phyloP scores from a whole-genome alignment of 1,140 invertebrate genomes.

The Lepidurus apus region DNA sequence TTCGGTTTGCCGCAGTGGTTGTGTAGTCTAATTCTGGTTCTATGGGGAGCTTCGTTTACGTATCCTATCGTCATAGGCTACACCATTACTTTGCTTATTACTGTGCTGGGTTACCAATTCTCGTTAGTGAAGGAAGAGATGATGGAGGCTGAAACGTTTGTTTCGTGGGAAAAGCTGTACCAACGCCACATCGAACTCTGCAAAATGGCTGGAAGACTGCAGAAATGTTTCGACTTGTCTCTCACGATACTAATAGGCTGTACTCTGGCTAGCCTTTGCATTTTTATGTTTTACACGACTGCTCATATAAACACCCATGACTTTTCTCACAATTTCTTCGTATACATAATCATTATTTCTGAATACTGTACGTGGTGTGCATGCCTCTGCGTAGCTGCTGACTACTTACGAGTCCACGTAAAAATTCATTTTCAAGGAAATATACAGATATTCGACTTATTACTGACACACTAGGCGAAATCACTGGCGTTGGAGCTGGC shows the following conservation, averaged over 20 bases:
- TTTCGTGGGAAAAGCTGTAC: background rate
- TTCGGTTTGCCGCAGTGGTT: background rate
- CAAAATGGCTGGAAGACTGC: background rate
- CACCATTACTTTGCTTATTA: background rate
- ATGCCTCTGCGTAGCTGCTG: background rate
- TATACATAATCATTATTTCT: background rate
- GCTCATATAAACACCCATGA: background rate
- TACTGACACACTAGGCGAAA: background rate
- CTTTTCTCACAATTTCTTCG: background rate
- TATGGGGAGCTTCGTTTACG: background rate
- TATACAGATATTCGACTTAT: too few relatives aligned
- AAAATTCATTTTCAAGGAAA: background rate
- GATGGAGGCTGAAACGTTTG: background rate
- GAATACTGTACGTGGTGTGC: background rate
- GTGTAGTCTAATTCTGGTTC: background rate
- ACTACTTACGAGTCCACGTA: background rate
- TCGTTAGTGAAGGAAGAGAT: background rate
- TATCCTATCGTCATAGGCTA: background rate
- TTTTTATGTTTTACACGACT: background rate
- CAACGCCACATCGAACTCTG: background rate
- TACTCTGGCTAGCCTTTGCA: background rate
- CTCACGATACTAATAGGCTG: background rate
- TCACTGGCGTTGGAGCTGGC: background rate
- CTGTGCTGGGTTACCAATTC: background rate
- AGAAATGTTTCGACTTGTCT: background rate